Conservation (phyloP, 2,888 invertebrate genomes). For the Nomada goodeniana region DNA sequence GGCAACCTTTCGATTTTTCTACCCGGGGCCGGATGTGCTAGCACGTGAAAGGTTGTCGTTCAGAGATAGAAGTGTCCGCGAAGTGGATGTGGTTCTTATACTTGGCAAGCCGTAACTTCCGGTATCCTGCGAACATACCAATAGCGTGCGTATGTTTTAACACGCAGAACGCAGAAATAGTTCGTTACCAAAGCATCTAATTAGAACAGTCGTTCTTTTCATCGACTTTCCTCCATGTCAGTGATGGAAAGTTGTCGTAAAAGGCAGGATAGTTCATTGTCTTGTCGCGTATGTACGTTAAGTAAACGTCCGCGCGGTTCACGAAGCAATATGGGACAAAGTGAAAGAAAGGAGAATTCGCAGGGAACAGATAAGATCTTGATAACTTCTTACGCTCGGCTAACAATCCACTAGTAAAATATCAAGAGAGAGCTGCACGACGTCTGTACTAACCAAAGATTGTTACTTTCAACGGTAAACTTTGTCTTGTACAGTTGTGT, state of each 20-base stretch:
- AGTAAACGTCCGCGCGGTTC: conserved; percentile 3
- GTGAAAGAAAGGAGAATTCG: conserved; percentile 37
- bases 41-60: conserved; percentile 63
- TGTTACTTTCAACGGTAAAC: neutral
- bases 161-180: conserved; percentile 1
- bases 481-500: no score
- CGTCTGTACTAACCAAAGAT: neutral
- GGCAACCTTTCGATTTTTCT: conserved; percentile 45
- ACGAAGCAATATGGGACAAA: conserved; percentile 29
- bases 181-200: conserved; percentile 37
- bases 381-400: conserved; percentile 14
- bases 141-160: conserved; percentile 26
- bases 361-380: conserved; percentile 30
- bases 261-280: conserved; percentile 49
- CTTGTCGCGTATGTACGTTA: conserved; percentile 10
- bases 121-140: conserved; percentile 53
- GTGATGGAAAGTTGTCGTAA: conserved; percentile 60
- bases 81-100: conserved; percentile 25
- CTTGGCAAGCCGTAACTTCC: conserved; percentile 54
- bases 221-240: conserved; percentile 39
- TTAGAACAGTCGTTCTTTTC: conserved; percentile 46
- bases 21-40: conserved; percentile 53
- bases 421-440: conserved; percentile 5
- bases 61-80: conserved; percentile 33
- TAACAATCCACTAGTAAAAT: conserved; percentile 18